These are phyloP conservation scores for Limenitis camilla DNA, from an alignment of 2,888 invertebrate genomes.

Conservation along the genomic window DNA sequence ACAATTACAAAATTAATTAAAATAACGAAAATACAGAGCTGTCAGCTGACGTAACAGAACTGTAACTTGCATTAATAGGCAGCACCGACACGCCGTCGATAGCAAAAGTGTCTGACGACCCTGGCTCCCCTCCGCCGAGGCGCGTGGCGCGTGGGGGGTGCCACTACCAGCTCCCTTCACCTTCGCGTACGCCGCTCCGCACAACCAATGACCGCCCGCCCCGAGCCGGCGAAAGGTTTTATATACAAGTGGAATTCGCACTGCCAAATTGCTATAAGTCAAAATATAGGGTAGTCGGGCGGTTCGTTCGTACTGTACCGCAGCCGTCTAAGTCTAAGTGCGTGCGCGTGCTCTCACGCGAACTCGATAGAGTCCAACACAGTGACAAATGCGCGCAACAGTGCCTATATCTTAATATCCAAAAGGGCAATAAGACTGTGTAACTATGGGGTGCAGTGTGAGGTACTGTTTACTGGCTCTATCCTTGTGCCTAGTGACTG, in stretches of 20 bases:
- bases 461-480: slow-evolving; percentile 68
- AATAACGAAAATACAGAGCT: too few relatives aligned
- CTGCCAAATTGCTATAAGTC: slow-evolving; percentile 75
- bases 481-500: slow-evolving; percentile 68
- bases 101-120: slow-evolving; percentile 73
- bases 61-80: slow-evolving; percentile 47
- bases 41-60: slow-evolving; percentile 44
- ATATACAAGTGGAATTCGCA: slow-evolving; percentile 77
- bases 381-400: slow-evolving; percentile 53
- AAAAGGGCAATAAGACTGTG: slow-evolving; percentile 43
- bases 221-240: slow-evolving; percentile 77
- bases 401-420: slow-evolving; percentile 43
- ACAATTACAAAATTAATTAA: too few relatives aligned
- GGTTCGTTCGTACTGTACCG: slow-evolving; percentile 52
- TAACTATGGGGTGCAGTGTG: slow-evolving; percentile 67
- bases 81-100: slow-evolving; percentile 48
- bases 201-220: slow-evolving; percentile 68
- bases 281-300: slow-evolving; percentile 77
- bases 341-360: slow-evolving; percentile 37
- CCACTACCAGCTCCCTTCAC: slow-evolving; percentile 67
- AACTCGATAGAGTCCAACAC: slow-evolving; percentile 35
- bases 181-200: slow-evolving; percentile 32
- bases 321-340: slow-evolving; percentile 26
- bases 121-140: slow-evolving; percentile 61
- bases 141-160: slow-evolving; percentile 51